Evolutionary conservation across 1,140 invertebrate genomes (phyloP), one percentile per base, ranked within the genome.

Genomic region (Drosophila pseudoobscura): DNA sequence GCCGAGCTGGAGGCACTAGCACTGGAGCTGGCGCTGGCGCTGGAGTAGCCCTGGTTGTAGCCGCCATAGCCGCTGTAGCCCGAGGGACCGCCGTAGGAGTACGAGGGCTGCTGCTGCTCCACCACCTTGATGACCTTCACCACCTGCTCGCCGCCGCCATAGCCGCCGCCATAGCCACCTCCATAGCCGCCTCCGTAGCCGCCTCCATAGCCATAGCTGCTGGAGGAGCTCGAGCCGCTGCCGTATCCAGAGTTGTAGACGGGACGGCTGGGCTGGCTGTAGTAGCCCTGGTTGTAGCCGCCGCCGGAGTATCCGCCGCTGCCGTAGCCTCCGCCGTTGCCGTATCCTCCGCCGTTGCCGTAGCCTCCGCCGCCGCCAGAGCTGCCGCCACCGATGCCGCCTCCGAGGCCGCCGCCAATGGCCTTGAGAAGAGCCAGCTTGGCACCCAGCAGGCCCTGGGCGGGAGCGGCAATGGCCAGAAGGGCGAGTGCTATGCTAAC

Each of bases 91-190:
- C 61, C 60, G 9, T 69, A 77, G n/a, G 52, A 26, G 41, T 78
- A 69, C 7, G 85, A 66, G 45, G 72, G 75, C 29, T 77, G 31
- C 31, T 31, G 31, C 8, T 31, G 78, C 20, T 89, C 79, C 26
- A 89, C 64, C 20, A 89, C 84, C 57, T 89, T 89, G 54, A 89
- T 89, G 49, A 89, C 29, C 52, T 80, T 83, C 15, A 89, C 63
- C 8, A 89, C 52, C 52, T 89, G 76, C 51, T 83, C 87, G n/a
- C 85, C 87, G n/a, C 85, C 46, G 9, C 2, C 2, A 31, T 31
- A 31, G 29, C 29, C 60, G 6, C 68, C 68, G 24, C 72, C 44
- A 8, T 53, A 24, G 24, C 35, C 57, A 6, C 64, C 56, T 3
- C 72, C 72, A 6, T 59, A 44, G 5, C 59, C 49, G 8, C 72